phyloP scores from a whole-genome alignment of 2,888 invertebrate species.

The Brachypterus glaber region DNA sequence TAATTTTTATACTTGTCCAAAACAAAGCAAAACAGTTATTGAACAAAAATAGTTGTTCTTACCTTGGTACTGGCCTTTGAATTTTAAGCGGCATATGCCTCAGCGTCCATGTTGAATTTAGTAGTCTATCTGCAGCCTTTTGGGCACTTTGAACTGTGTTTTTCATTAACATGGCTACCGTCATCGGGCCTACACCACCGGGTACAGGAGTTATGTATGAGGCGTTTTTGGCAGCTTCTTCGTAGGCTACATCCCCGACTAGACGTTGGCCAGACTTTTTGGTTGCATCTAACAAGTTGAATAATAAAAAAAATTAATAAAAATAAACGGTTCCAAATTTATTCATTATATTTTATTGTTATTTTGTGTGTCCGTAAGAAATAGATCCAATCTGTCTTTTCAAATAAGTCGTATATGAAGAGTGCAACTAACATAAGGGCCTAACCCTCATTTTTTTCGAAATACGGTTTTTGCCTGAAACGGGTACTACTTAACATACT shows the following conservation, averaged over 20 bases:
- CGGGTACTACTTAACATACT: no score
- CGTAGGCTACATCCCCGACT: constrained; percentile 92
- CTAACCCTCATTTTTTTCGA: no score
- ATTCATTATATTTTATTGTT: no score
- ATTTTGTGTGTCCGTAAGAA: no score
- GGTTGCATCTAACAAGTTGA: constrained; percentile 55
- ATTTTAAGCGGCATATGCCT: constrained; percentile 55
- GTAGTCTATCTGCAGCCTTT: constrained; percentile 48
- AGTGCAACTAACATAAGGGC: no score
- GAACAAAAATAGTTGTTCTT: constrained; percentile 21
- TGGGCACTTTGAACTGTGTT: constrained; percentile 85
- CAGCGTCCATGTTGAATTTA: constrained; percentile 62
- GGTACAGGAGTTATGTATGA: constrained; percentile 91
- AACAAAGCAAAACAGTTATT: not conserved
- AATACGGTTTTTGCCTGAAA: no score
- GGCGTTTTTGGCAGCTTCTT: constrained; percentile 69
- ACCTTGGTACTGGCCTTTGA: constrained; percentile 77
- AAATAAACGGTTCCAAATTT: no score
- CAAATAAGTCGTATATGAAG: no score
- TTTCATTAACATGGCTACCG: constrained; percentile 94
- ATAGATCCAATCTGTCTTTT: no score
- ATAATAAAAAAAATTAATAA: not conserved
- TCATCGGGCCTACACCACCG: constrained; percentile 98
- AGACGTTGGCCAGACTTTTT: constrained; percentile 72
- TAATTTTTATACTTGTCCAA: not conserved